Evolutionary conservation across 2,888 invertebrate genomes (phyloP).

Genomic region (Ochropleura plecta): DNA sequence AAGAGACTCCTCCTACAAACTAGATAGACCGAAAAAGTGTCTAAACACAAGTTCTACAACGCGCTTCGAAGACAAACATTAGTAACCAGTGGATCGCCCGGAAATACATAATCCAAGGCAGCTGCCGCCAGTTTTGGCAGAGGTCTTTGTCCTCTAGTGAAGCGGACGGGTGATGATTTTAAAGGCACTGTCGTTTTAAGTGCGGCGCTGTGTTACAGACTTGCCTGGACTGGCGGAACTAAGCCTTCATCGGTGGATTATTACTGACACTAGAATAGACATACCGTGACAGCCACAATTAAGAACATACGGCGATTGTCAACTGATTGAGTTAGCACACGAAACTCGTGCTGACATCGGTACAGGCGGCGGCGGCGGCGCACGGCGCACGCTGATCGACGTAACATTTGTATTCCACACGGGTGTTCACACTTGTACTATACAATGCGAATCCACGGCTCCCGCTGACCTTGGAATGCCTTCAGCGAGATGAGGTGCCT

Average conservation of each 20-base stretch:
- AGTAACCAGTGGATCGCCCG: slow-evolving; percentile 22
- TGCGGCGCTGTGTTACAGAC: not conserved
- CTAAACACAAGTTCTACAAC: not conserved
- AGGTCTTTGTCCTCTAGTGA: slow-evolving; percentile 31
- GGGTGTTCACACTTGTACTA: slow-evolving; percentile 42
- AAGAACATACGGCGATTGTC: slow-evolving; percentile 43
- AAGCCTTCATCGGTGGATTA: slow-evolving; percentile 28
- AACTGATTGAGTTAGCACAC: slow-evolving; percentile 51
- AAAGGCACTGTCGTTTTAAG: slow-evolving; percentile 7
- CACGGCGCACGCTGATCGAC: slow-evolving; percentile 47
- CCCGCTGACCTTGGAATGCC: slow-evolving; percentile 70
- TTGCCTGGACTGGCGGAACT: slow-evolving; percentile 14
- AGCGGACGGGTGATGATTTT: not conserved
- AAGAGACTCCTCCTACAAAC: not conserved
- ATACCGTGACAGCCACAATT: slow-evolving; percentile 51
- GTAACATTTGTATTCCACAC: slow-evolving; percentile 71
- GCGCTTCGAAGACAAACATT: slow-evolving; percentile 10
- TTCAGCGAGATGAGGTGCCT: slow-evolving; percentile 37
- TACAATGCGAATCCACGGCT: slow-evolving; percentile 65
- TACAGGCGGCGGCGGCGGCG: slow-evolving; percentile 47
- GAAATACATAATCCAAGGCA: slow-evolving; percentile 16
- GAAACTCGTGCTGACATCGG: slow-evolving; percentile 62
- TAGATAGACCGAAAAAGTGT: not conserved
- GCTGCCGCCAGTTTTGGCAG: not conserved
- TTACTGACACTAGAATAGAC: slow-evolving; percentile 64